These are phyloP conservation scores for Mormyrops attenuatus DNA, from an alignment of 2,797 vertebrate species.

Conservation along the genomic window DNA sequence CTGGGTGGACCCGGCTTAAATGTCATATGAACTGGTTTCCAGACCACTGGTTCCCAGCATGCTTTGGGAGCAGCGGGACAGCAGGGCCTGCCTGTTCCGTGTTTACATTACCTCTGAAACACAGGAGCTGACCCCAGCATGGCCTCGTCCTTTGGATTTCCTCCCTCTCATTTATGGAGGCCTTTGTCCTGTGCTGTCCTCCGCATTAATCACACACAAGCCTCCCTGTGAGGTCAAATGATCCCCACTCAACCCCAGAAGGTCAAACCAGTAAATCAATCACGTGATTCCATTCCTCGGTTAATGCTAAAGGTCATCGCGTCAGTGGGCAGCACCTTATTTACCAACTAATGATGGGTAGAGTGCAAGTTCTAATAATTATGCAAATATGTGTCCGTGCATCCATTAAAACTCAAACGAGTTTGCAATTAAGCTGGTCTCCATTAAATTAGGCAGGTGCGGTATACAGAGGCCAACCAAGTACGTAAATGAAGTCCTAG, in stretches of 20 bases:
- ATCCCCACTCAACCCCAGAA: not conserved
- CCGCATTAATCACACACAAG: not conserved
- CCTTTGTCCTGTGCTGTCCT: not conserved
- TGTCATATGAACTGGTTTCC: not conserved
- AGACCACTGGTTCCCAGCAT: not conserved
- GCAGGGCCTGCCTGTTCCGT: not conserved
- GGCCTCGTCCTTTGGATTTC: not conserved
- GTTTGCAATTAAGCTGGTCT: slow-evolving; percentile 11
- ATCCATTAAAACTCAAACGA: slow-evolving; percentile 43
- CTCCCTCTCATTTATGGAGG: not conserved
- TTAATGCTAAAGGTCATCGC: slow-evolving; percentile 21
- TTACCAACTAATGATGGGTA: slow-evolving; percentile 41
- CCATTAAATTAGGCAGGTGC: not conserved
- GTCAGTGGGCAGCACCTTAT: slow-evolving; percentile 11
- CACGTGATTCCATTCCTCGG: not conserved
- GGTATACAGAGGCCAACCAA: not conserved
- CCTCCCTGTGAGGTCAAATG: not conserved
- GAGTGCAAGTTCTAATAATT: slow-evolving; percentile 41
- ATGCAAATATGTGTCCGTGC: slow-evolving; percentile 34
- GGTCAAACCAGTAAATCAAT: not conserved
- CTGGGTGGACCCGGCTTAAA: not conserved
- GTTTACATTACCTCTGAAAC: not conserved
- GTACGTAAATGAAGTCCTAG: not conserved
- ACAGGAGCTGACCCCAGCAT: not conserved
- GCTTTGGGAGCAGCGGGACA: not conserved